These are phyloP conservation scores for Campylomormyrus numenius DNA, from an alignment of 2,113 vertebrate genomes.

Conservation along the genomic window DNA sequence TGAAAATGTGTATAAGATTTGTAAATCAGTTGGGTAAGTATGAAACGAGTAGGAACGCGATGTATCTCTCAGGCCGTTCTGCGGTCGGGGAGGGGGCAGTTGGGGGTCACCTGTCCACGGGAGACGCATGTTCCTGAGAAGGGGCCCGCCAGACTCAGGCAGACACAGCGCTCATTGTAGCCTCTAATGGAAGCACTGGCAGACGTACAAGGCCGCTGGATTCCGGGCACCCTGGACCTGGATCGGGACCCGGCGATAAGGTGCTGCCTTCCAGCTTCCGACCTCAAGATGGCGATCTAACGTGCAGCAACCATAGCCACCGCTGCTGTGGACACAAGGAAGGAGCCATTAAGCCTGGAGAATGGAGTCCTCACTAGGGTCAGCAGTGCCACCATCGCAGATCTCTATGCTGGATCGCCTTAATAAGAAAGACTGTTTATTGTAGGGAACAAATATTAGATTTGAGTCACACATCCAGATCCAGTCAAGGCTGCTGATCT, in stretches of 20 bases:
- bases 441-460: background rate
- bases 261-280: background rate
- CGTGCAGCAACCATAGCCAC: background rate
- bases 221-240: background rate
- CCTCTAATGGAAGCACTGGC: slow-evolving; percentile 38
- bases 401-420: background rate
- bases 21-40: background rate
- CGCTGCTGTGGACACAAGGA: background rate
- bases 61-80: background rate
- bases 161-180: background rate
- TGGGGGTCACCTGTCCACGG: background rate
- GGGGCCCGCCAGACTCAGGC: background rate
- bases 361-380: background rate
- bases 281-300: background rate
- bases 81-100: background rate
- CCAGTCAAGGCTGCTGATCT: background rate
- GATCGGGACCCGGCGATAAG: background rate
- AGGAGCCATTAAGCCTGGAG: background rate
- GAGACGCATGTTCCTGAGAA: background rate
- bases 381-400: background rate
- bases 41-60: background rate
- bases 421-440: background rate
- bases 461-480: background rate
- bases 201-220: slow-evolving; percentile 18
- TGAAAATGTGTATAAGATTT: background rate